Base-by-base conservation (phyloP, 2,113 vertebrate genomes). In the Chunga burmeisteri region DNA sequence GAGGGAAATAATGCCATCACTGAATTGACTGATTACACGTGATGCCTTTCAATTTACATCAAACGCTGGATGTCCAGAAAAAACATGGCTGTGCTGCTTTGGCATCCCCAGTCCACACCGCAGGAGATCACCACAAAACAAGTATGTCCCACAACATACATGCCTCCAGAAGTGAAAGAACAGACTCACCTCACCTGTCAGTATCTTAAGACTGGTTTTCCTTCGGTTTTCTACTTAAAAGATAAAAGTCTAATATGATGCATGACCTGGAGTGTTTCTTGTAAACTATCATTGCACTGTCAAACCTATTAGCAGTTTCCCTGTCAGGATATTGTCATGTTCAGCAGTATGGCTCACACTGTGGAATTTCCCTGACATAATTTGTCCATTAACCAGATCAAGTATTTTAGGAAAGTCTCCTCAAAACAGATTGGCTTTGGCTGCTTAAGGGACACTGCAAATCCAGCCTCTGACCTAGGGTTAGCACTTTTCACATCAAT, bases 351-450 rank as follows among this genome's bases (percentile, higher is more conserved):
- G 21, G 83, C 81, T 96, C 70, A 75, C 65, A 13, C 81, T 14
- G 65, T 32, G 62, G 27, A 36, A 79, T 13, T 68, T 79, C 87
- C 68, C 84, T 80, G 90, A 82, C 92, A 85, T 30, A 77, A 93
- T 81, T 91, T 89, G 81, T 67, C 86, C 81, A 44, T 78, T 97
- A 97, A 93, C 84, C 56, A 94, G 96, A 92, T 94, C 96, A 96
- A 71, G 77, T 11, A 75, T 44, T 32, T 95, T 93, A 94, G 81
- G 74, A 82, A 95, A 90, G 92, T 68, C 93, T 96, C 91, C 78
- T 94, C 81, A 77, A 81, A 94, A 96, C 49, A 89, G 91, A 95
- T 95, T 90, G 86, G 78, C 89, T 95, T 87, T 73, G 83, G 52
- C 86, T 95, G 73, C 86, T 95, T 93, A 94, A 89, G 18, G 32